Conservation (phyloP, 1,140 invertebrate genomes). For the Zophobas morio region DNA sequence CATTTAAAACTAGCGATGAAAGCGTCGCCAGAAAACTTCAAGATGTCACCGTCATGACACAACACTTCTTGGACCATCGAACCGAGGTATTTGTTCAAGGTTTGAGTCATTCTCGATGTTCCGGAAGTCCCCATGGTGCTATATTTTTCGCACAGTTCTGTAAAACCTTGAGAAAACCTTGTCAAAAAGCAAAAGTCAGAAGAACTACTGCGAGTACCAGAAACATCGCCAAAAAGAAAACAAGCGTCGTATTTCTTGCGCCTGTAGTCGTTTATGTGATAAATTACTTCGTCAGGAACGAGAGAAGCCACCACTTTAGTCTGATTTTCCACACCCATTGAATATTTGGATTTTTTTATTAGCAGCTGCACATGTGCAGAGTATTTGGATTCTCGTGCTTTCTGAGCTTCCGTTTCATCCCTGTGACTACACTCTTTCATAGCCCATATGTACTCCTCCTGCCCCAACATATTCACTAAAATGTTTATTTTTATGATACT, state of each 20-base stretch:
- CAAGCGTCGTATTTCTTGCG: constrained; percentile 72
- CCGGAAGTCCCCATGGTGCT: constrained; percentile 73
- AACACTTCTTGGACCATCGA: constrained; percentile 76
- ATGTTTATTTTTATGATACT: background rate
- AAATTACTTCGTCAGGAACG: constrained; percentile 76
- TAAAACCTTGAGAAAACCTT: constrained; percentile 69
- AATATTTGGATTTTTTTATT: background rate
- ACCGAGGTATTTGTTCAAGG: constrained; percentile 77
- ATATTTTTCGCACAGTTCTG: constrained; percentile 76
- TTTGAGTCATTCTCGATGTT: constrained; percentile 75
- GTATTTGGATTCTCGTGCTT: background rate
- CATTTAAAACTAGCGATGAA: constrained; percentile 65
- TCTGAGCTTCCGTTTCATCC: constrained; percentile 48
- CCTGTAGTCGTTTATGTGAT: constrained; percentile 70
- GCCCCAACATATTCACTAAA: constrained; percentile 51
- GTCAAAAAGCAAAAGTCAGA: constrained; percentile 7
- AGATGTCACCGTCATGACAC: constrained; percentile 74
- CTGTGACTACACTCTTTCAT: constrained; percentile 48
- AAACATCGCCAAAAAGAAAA: constrained; percentile 76
- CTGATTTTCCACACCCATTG: constrained; percentile 55
- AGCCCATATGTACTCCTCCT: constrained; percentile 59
- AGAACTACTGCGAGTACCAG: constrained; percentile 58
- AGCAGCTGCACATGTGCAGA: background rate
- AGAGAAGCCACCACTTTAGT: constrained; percentile 74
- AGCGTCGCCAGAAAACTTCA: constrained; percentile 78